Percentiles rank a stretch among this genome's conserved stretches.
phyloP scores from a whole-genome alignment of 2,113 vertebrate species.

The Melierax canorus region DNA sequence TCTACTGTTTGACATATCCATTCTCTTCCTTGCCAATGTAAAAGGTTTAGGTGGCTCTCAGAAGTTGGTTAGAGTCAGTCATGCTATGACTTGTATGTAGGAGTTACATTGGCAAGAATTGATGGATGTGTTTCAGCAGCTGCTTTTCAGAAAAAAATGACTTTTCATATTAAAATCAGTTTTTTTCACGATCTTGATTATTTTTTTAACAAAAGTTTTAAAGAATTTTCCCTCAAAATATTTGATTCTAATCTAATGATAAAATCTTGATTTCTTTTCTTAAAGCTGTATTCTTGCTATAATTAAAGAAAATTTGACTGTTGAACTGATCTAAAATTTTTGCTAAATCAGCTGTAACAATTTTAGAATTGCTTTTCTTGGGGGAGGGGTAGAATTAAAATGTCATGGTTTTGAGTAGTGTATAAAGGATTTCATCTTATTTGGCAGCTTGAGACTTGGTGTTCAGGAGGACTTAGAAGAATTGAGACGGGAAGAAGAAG shows the following conservation, averaged over 20 bases:
- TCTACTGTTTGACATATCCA: not conserved
- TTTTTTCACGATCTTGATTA: not conserved
- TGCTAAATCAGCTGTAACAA: not conserved
- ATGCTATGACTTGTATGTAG: not conserved
- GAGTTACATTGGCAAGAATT: not conserved
- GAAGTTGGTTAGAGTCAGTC: not conserved
- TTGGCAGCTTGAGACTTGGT: constrained; percentile 82
- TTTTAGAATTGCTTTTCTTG: not conserved
- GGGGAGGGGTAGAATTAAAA: not conserved
- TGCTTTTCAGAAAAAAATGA: not conserved
- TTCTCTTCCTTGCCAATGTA: not conserved
- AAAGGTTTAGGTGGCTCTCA: not conserved
- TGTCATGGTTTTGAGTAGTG: not conserved
- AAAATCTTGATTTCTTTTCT: not conserved
- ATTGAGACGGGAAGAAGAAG: constrained; percentile 83
- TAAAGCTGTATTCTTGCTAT: not conserved
- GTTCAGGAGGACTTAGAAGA: constrained; percentile 90
- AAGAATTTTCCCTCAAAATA: not conserved
- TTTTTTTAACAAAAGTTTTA: not conserved
- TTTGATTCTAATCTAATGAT: not conserved
- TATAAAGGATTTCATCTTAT: constrained; percentile 22
- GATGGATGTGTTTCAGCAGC: not conserved
- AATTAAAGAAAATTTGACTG: not conserved
- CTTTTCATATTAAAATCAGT: not conserved
- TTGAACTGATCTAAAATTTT: not conserved